Base-by-base conservation (phyloP, 2,797 vertebrate genomes). In the Cyclopterus lumpus region DNA sequence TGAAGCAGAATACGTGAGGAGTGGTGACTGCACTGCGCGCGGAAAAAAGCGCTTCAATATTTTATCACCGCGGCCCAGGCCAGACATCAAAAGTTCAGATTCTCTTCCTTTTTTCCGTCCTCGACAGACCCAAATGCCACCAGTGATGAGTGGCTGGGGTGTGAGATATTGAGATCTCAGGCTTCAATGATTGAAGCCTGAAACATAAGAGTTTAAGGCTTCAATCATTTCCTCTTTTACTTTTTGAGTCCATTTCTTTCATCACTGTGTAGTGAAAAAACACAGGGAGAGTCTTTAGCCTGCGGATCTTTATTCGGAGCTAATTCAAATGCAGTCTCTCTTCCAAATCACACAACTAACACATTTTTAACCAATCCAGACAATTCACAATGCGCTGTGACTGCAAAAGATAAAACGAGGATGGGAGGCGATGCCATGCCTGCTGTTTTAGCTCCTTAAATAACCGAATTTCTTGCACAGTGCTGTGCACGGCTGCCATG, bases 1-100 rank as follows among this genome's bases (percentile, higher is more conserved):
- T 90, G 75, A 92, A 92, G 87, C 68, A 70, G 87, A 90, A 91
- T 91, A 78, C 79, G 49, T 88, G 81, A 91, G 77, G 71, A 91
- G 80, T 7, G 55, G 82, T 72, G 85, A 85, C 80, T 71, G 71
- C n/a, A 73, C 74, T 77, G 78, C 16, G 83, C 86, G 82, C 70
- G 71, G 75, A 75, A 77, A 91, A 32, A 32, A 73, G 40, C 2
- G 36, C 75, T 80, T 92, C 79, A 92, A 91, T 91, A 91, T 92
- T 90, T 91, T 78, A 92, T 84, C 64, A 85, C 59, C 53, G 75
- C 73, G 80, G 85, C 72, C 68, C 59, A 71, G 59, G 68, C 55
- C 70, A 73, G 70, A 67, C 84, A 91, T 88, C 84, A 88, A 74
- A 85, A 85, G 84, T 75, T 65, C 22, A 24, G 16, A 22, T 62